Evolutionary conservation across 2,797 vertebrate species (phyloP).

Genomic region (Anas bahamensis): DNA sequence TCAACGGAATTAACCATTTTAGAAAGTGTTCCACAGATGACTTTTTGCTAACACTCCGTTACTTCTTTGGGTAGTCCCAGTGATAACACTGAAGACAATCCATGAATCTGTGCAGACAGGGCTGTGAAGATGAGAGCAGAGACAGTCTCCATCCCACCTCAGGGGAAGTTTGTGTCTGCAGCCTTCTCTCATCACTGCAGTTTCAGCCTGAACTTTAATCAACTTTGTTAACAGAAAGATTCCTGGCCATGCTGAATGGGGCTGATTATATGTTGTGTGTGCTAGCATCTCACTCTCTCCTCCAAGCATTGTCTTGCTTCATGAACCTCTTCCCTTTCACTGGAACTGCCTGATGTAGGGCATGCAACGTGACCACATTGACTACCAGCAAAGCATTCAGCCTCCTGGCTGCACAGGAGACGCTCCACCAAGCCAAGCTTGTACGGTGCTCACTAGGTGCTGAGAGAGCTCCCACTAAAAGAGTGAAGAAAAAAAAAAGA

Average conservation of each 20-base stretch:
- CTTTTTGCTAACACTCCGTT: not conserved
- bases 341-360: not conserved
- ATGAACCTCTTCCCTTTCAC: not conserved
- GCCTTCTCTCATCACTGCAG: not conserved
- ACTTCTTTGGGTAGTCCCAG: not conserved
- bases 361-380: accelerated
- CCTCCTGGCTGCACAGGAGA: not conserved
- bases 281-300: not conserved
- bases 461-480: not conserved
- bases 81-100: not conserved
- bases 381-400: not conserved
- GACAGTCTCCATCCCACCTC: not conserved
- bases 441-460: not conserved
- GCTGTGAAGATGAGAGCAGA: accelerated
- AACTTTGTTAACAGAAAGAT: not conserved
- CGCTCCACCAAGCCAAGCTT: not conserved
- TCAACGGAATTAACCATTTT: not conserved
- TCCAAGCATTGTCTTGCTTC: not conserved
- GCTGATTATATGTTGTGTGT: not conserved
- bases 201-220: not conserved
- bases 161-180: not conserved
- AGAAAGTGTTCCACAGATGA: not conserved
- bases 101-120: not conserved
- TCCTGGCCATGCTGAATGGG: not conserved
- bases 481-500: not conserved